Evolutionary conservation across 2,113 vertebrate genomes (phyloP), one percentile per base, ranked within the genome.

Genomic region (Dipodomys ordii): DNA sequence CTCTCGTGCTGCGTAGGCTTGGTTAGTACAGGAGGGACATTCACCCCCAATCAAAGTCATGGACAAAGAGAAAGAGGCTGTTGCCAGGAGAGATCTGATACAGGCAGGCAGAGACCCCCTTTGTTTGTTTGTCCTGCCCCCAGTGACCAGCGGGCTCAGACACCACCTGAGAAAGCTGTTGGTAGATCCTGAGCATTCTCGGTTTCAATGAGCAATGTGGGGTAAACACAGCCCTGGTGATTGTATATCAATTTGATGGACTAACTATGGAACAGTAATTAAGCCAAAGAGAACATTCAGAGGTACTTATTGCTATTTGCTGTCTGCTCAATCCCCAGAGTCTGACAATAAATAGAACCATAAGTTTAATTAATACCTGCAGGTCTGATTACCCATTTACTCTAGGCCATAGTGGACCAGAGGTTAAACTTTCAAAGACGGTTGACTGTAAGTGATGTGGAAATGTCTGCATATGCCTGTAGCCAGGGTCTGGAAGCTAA

Each of bases 321-420:
- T 98, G 97, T 97, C 97, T 97, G 95, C 49, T 68, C 97, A 96
- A 91, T 98, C 96, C 97, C 97, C 95, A 96, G 97, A 98, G 98
- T 97, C 97, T 97, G 96, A 96, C 97, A 98, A 98, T 98, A 98
- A 98, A 98, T 98, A 98, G 97, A 98, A 98, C 97, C 97, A 97
- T 98, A 98, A 97, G 97, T 98, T 98, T 98, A 98, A 98, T 98
- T 98, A 98, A 98, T 98, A 97, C 96, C 97, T 98, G 97, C 96
- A 97, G 97, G 97, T 96, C 97, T 98, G 98, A 95, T 96, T 98
- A 97, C 96, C 94, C 97, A 95, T 97, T 97, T 98, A 97, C 84
- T 95, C 90, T 88, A 84, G 73, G 96, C 96, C 72, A 39, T 71
- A 25, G 95, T 97, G 92, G 97, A 96, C 97, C 97, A 97, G 97